Evolutionary conservation across 2,113 vertebrate genomes (phyloP), one percentile per base, ranked within the genome.

Genomic region (Nyctereutes procyonoides): DNA sequence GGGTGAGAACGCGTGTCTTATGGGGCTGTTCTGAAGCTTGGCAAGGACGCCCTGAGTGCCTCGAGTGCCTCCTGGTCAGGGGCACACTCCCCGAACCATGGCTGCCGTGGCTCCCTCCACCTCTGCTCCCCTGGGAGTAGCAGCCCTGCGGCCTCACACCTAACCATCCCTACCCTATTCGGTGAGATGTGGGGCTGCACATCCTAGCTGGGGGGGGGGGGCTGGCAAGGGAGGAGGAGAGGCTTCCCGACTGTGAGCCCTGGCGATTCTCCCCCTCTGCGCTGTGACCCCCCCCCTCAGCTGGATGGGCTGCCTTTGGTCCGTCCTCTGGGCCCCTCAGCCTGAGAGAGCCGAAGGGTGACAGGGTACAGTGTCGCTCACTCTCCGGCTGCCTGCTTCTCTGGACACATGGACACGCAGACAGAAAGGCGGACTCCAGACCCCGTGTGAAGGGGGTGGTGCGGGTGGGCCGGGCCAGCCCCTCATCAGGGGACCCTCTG

Each of bases 11-110:
- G 0, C 4, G 35, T n/a, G 14, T 16, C 8, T 62, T 2, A 26
- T 12, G 32, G 58, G 73, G 17, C 14, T 80, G 38, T 35, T 82
- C 43, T 4, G 58, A 58, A 35, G 77, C 12, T 73, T 62, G n/a
- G 77, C 13, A 43, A 76, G 43, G 58, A 7, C 1, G 43, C 43
- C 43, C 43, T 43, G 63, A 12, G 8, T 56, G 30, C n/a, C 43
- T 43, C 2, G 24, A 13, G 43, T 28, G 53, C 43, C 56, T 22
- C 79, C 11, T 1, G 7, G 32, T 51, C 30, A 8, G 13, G 55
- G 22, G 62, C 51, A 5, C 5, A 6, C 9, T 4, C 26, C 4
- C 48, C 20, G 16, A 24, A 6, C 4, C 8, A 0, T 19, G 0
- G 1, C 20, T 32, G 58, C 26, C 51, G 10, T 71, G n/a, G 10